phyloP scores from a whole-genome alignment of 2,113 vertebrate genomes.

The Corynorhinus townsendii region DNA sequence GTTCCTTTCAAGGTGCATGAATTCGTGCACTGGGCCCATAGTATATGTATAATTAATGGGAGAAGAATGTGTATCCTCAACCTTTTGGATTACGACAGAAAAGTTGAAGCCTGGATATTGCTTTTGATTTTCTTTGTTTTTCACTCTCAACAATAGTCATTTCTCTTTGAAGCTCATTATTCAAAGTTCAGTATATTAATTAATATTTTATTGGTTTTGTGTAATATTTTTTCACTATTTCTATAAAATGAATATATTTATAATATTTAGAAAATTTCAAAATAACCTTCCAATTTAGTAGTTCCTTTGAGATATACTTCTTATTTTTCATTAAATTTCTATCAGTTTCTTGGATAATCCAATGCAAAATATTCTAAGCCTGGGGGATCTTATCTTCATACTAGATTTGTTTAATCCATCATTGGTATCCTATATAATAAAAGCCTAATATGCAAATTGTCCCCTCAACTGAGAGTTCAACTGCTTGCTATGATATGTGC shows the following conservation, averaged over 20 bases:
- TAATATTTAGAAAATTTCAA: not conserved
- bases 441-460: too few relatives aligned
- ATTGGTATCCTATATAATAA: not conserved
- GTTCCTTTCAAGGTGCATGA: too few relatives aligned
- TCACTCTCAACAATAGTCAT: not conserved
- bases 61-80: not conserved
- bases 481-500: too few relatives aligned
- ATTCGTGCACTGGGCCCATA: too few relatives aligned
- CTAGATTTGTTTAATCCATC: constrained; percentile 50
- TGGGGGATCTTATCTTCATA: constrained; percentile 11
- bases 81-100: not conserved
- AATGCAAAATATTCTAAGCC: not conserved
- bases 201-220: not conserved
- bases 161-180: not conserved
- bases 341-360: not conserved
- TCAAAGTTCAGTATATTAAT: not conserved
- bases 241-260: not conserved
- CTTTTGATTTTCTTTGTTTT: not conserved
- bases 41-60: not conserved
- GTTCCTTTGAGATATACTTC: not conserved
- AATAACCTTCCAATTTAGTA: not conserved
- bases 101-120: not conserved
- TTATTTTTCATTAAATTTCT: constrained; percentile 25
- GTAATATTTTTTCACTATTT: not conserved
- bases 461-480: too few relatives aligned